These are phyloP conservation scores for Mystacides longicornis DNA, from an alignment of 2,888 invertebrate genomes.

Conservation along the genomic window DNA sequence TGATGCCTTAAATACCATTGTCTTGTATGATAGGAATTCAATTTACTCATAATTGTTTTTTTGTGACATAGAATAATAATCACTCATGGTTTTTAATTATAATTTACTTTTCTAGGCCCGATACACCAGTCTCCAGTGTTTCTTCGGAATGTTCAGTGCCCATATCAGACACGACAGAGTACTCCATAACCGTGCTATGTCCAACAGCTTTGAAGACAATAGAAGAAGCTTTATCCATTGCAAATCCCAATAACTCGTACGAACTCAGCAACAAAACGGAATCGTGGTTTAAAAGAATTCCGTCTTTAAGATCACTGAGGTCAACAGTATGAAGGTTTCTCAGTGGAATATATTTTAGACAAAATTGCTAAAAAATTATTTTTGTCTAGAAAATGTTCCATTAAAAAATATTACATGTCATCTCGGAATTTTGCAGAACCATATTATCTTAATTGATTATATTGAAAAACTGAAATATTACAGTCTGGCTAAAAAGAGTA, in stretches of 20 bases:
- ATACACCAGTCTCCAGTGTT: conserved; percentile 41
- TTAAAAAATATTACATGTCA: too few species aligned
- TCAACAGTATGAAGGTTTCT: conserved; percentile 5
- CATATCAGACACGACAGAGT: conserved; percentile 55
- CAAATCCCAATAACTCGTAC: conserved; percentile 48
- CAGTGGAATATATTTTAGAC: not conserved
- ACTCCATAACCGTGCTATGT: conserved; percentile 56
- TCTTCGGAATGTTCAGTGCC: conserved; percentile 42
- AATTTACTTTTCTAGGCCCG: conserved; percentile 33
- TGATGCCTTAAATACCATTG: too few species aligned
- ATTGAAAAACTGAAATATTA: too few species aligned
- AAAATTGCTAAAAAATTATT: conserved; percentile 5
- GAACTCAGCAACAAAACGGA: conserved; percentile 46
- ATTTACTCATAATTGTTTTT: too few species aligned
- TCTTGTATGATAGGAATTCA: too few species aligned
- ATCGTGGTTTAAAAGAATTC: conserved; percentile 48
- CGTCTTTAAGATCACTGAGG: conserved; percentile 38
- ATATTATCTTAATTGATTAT: too few species aligned
- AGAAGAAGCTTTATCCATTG: conserved; percentile 54
- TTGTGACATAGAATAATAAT: too few species aligned
- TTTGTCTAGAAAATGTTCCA: too few species aligned
- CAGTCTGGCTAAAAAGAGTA: too few species aligned
- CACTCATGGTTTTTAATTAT: too few species aligned
- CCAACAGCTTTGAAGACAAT: conserved; percentile 52
- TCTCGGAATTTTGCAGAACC: too few species aligned